Evolutionary conservation across 1,140 invertebrate genomes (phyloP).

Genomic region (Eciton burchellii): DNA sequence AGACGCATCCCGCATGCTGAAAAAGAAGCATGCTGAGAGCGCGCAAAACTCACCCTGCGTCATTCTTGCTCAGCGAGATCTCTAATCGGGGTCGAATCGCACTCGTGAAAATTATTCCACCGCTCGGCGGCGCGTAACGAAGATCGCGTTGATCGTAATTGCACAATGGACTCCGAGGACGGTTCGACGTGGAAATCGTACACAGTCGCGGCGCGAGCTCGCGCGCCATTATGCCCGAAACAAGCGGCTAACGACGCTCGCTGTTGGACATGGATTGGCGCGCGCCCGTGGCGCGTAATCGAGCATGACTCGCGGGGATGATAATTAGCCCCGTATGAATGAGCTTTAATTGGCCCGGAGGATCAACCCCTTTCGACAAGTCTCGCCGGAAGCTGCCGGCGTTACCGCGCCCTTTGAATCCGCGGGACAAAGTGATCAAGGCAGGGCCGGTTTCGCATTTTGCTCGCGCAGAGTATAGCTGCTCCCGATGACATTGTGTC

Average conservation of each 20-base stretch:
- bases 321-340: slow-evolving; percentile 83
- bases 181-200: slow-evolving; percentile 68
- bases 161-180: slow-evolving; percentile 63
- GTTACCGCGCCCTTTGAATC: slow-evolving; percentile 76
- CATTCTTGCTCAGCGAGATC: not conserved
- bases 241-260: slow-evolving; percentile 81
- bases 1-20: too few relatives aligned
- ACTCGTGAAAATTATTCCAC: slow-evolving; percentile 18
- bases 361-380: slow-evolving; percentile 71
- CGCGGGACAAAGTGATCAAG: slow-evolving; percentile 76
- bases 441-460: slow-evolving; percentile 6
- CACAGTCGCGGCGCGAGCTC: slow-evolving; percentile 64
- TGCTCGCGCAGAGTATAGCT: not conserved
- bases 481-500: not conserved
- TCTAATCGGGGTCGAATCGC: not conserved
- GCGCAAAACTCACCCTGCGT: not conserved
- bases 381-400: slow-evolving; percentile 71
- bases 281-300: slow-evolving; percentile 61
- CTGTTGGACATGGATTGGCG: slow-evolving; percentile 78
- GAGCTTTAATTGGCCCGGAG: slow-evolving; percentile 81
- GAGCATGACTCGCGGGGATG: slow-evolving; percentile 74
- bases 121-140: slow-evolving; percentile 39
- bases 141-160: slow-evolving; percentile 66
- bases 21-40: too few relatives aligned
- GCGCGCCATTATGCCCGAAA: slow-evolving; percentile 79